Conservation (phyloP, 1,140 invertebrate species). For the Catajapyx aquilonaris region DNA sequence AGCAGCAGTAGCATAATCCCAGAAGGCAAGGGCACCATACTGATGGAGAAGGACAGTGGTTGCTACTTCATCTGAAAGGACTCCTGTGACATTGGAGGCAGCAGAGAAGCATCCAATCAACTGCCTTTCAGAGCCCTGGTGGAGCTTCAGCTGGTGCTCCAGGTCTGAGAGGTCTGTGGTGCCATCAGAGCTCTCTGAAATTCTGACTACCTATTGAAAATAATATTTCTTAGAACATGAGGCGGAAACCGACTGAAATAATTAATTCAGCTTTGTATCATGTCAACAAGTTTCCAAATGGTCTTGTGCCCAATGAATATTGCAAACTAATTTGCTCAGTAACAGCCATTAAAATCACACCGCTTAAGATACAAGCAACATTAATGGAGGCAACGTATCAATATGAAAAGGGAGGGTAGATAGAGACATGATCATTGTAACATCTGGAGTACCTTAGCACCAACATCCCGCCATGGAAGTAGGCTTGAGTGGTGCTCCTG, state of each 20-base stretch:
- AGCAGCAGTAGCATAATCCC: constrained; percentile 78
- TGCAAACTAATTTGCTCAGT: no score
- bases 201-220: constrained; percentile 41
- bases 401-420: no score
- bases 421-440: no score
- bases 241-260: no score
- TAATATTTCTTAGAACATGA: constrained; percentile 5
- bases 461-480: constrained; percentile 60
- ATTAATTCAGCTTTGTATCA: no score
- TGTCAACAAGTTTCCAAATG: no score
- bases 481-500: constrained; percentile 69
- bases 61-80: constrained; percentile 58
- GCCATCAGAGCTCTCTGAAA: constrained; percentile 54
- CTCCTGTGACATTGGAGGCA: constrained; percentile 76
- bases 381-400: no score
- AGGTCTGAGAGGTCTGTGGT: constrained; percentile 56
- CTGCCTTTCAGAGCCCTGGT: constrained; percentile 23
- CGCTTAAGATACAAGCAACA: no score
- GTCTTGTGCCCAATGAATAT: no score
- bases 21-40: constrained; percentile 62
- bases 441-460: constrained; percentile 44
- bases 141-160: constrained; percentile 41
- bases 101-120: constrained; percentile 72
- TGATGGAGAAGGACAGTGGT: constrained; percentile 62
- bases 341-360: no score